A percentile compares a stretch with the other conserved stretches of the same genome.
These are phyloP conservation scores for Cheracebus regulus DNA, from an alignment of 2,797 vertebrate genomes.

Conservation along the genomic window DNA sequence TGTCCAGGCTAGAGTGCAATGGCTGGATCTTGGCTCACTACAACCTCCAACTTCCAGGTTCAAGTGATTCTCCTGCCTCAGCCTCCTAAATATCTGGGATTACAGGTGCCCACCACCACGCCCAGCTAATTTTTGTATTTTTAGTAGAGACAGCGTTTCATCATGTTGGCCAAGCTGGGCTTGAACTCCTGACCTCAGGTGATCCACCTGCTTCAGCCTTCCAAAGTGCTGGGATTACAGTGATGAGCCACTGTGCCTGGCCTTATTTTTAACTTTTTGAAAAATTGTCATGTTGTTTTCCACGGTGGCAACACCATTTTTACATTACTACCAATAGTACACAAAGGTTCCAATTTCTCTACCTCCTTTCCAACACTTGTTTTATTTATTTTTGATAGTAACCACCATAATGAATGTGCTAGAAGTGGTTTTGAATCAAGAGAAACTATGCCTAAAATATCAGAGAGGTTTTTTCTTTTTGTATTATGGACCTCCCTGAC, in stretches of 20 bases:
- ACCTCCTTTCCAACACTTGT: not conserved
- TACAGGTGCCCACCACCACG: fast-evolving
- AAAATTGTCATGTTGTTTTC: not conserved
- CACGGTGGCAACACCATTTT: not conserved
- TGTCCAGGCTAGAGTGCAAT: not conserved
- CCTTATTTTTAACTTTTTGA: not conserved
- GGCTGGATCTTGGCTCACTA: not conserved
- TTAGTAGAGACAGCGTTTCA: not conserved
- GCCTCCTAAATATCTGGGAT: not conserved
- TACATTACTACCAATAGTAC: not conserved
- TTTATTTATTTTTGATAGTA: not conserved
- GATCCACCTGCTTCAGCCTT: not conserved
- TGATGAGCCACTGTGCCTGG: not conserved
- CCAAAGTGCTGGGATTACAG: not conserved
- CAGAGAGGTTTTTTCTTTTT: not conserved
- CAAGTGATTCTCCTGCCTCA: not conserved
- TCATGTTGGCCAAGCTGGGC: not conserved
- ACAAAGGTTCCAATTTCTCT: not conserved
- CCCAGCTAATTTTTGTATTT: not conserved
- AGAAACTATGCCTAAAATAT: not conserved
- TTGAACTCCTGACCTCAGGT: not conserved
- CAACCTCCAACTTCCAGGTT: not conserved
- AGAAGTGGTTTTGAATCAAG: not conserved
- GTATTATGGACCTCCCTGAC: not conserved
- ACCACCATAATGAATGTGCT: not conserved